phyloP scores from a whole-genome alignment of 2,888 invertebrate species.

The Fragum sueziense region DNA sequence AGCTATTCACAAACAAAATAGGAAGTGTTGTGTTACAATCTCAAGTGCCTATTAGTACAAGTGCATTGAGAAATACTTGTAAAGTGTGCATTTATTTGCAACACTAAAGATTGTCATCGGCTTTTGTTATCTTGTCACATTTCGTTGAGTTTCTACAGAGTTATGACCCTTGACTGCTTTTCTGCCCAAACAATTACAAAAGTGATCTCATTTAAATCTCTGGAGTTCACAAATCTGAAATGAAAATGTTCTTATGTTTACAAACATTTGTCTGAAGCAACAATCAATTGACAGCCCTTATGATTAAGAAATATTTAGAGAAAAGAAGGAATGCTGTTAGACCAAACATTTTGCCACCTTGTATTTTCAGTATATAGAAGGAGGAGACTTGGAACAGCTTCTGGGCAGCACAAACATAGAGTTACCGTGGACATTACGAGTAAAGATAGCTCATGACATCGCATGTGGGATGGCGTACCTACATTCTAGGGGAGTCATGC shows the following conservation, averaged over 20 bases:
- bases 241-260: too few species aligned
- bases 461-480: conserved; percentile 96
- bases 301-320: too few species aligned
- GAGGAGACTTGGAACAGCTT: conserved; percentile 95
- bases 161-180: too few species aligned
- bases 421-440: conserved; percentile 90
- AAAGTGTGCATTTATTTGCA: background rate
- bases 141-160: too few species aligned
- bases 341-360: background rate
- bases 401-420: conserved; percentile 88
- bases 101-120: too few species aligned
- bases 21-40: background rate
- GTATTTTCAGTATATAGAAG: conserved; percentile 90
- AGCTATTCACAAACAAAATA: background rate
- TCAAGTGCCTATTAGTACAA: too few species aligned
- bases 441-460: conserved; percentile 93
- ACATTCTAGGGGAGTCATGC: conserved; percentile 95
- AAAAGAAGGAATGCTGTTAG: background rate
- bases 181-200: too few species aligned
- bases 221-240: too few species aligned
- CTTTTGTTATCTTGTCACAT: too few species aligned
- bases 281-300: too few species aligned
- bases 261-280: too few species aligned
- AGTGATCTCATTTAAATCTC: too few species aligned
- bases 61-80: background rate